Evolutionary conservation across 2,797 vertebrate species (phyloP), one percentile per base, ranked within the genome.

Genomic region (Anomalospiza imberbis): DNA sequence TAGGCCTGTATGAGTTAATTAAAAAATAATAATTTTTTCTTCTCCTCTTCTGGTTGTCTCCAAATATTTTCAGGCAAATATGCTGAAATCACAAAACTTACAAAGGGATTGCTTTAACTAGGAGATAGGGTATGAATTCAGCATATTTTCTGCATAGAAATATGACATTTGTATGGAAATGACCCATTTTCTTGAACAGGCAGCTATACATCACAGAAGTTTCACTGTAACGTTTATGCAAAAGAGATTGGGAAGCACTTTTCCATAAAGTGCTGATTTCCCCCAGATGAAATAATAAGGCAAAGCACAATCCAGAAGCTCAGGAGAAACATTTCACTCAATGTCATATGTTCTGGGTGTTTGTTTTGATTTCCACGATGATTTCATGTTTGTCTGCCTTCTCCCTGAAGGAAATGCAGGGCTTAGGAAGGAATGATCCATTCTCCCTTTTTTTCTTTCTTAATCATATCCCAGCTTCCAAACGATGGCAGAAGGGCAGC

Each of bases 61-160:
- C 67, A 71, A 58, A 38, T 38, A 38, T 38, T 38, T 38, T 85
- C 50, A 92, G 84, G 63, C 51, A 96, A 93, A 94, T 75, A 60
- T 84, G 88, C 80, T 88, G 89, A 94, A 91, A 81, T 68, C 87
- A 80, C 83, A 91, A 70, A 86, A 82, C 5, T 25, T 85, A 63
- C 62, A 88, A 80, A 89, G 55, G 28, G 40, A 77, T 88, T 73
- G 68, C 85, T 88, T 73, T 94, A 76, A 68, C 53, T 36, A 88
- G 82, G 62, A 84, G 60, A 42, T 5, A 38, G 51, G 47, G 9
- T 91, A 94, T 51, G 81, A 82, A 92, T 72, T 95, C 96, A 96
- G 80, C 92, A 96, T 47, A 91, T 96, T 96, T 96, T 65, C 83
- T 92, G 47, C 93, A 94, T 85, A 68, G 82, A 96, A 96, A 85